Base-by-base conservation (phyloP, 1,140 invertebrate genomes). In the Pogonus chalceus region DNA sequence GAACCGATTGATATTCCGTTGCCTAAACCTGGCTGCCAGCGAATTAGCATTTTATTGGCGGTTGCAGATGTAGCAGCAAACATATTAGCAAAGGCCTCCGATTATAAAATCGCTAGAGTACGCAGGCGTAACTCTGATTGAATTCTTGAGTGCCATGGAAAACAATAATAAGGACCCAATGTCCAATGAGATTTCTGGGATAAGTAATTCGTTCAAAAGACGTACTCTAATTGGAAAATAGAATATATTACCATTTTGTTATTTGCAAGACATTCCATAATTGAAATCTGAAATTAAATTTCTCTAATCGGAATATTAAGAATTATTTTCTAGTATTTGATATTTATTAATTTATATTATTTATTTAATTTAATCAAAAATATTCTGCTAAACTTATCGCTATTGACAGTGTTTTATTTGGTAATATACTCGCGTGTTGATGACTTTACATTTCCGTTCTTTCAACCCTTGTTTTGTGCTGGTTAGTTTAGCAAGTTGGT, bases 31-130 rank as follows among this genome's bases (percentile, higher is more conserved):
- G 3, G 18, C 18, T 43, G 37, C 3, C 37, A 43, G 7, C 37
- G 37, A 43, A 43, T 43, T 43, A 43, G 37, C 37, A 43, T 43
- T 43, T 43, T 43, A 43, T 43, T 43, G 37, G 37, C 9, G 37
- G 37, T 43, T 43, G 37, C 37, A 43, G 37, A 43, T 43, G 37
- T 43, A 43, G 37, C 37, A 18, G 37, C 37, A 43, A 43, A 18
- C 37, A 43, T 43, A 43, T 43, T 43, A 43, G 37, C 37, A 43
- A 18, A 18, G 37, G 18, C 4, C 9, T 7, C 3, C 37, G 37
- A 43, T 12, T 43, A 43, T 43, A 43, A 43, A 43, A 3, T 43
- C 37, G 18, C 37, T 43, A 18, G n/a, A n/a, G n/a, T n/a, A 43
- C 37, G 37, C 37, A 12, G n/a, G n/a, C n/a, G 7, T 18, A 16